Evolutionary conservation across 2,113 vertebrate species (phyloP).

Genomic region (Benitochromis conjunctus): DNA sequence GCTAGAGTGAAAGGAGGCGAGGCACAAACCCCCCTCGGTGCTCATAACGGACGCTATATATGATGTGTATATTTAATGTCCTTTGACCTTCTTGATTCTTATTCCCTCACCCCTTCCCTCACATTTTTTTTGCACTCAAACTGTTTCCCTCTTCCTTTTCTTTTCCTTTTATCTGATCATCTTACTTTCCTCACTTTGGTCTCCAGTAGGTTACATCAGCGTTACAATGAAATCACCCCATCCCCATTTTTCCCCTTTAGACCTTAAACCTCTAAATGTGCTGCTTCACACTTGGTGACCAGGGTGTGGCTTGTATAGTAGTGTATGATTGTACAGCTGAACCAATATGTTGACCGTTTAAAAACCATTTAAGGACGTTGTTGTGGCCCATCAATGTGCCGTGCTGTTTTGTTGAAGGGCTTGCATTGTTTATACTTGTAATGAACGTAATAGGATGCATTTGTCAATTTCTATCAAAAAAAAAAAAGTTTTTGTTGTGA

Average conservation of each 20-base stretch:
- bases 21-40: not conserved
- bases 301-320: constrained; percentile 48
- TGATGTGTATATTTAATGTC: not conserved
- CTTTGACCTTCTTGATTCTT: constrained; percentile 1
- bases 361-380: constrained; percentile 2
- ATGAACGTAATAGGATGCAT: constrained; percentile 37
- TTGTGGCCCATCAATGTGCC: not conserved
- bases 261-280: not conserved
- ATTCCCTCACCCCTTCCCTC: constrained; percentile 14
- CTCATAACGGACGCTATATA: not conserved
- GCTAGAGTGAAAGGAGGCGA: not conserved
- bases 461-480: constrained; percentile 45
- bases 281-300: constrained; percentile 21
- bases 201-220: constrained; percentile 2
- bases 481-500: constrained; percentile 52
- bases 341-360: constrained; percentile 34
- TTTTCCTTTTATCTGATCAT: constrained; percentile 28
- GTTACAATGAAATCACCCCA: not conserved
- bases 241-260: not conserved
- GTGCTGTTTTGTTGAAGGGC: constrained; percentile 37
- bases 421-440: constrained; percentile 40
- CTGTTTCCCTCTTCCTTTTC: constrained; percentile 46
- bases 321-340: constrained; percentile 51
- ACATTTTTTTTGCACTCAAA: constrained; percentile 38
- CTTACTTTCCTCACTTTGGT: constrained; percentile 35